A percentile compares a stretch with the other conserved stretches of the same genome.
phyloP scores from a whole-genome alignment of 2,797 vertebrate species.

The Myotis pilosus region DNA sequence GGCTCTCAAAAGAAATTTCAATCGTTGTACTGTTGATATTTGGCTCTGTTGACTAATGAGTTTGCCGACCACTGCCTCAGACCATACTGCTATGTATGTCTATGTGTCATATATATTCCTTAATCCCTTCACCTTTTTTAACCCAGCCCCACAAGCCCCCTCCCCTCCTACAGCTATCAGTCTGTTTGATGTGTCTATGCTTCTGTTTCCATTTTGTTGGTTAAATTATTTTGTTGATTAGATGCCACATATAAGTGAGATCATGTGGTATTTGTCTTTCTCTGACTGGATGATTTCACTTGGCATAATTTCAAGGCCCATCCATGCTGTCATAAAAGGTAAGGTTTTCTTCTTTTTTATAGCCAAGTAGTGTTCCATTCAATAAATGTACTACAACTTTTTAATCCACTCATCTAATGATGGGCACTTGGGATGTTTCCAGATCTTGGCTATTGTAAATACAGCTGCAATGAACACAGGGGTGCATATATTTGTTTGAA shows the following conservation, averaged over 20 bases:
- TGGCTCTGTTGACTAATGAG: too few species aligned
- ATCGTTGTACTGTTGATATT: too few species aligned
- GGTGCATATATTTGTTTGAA: background rate
- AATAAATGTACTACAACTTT: background rate
- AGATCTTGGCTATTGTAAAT: background rate
- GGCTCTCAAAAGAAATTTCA: too few species aligned
- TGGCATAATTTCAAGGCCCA: background rate
- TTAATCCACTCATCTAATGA: background rate
- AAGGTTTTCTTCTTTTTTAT: background rate
- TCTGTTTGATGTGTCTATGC: background rate
- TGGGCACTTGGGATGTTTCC: background rate
- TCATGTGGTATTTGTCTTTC: background rate
- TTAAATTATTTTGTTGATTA: background rate
- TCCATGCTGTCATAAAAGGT: background rate
- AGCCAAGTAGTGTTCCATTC: background rate
- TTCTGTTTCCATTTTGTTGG: background rate
- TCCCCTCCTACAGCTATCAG: background rate
- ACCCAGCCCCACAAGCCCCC: background rate
- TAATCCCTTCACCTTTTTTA: background rate
- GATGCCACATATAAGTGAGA: background rate
- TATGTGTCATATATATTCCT: background rate
- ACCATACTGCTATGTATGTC: background rate
- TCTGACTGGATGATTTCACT: background rate
- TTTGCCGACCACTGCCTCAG: too few species aligned
- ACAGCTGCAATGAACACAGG: background rate